phyloP scores from a whole-genome alignment of 2,113 vertebrate species.

The Sturnus vulgaris region DNA sequence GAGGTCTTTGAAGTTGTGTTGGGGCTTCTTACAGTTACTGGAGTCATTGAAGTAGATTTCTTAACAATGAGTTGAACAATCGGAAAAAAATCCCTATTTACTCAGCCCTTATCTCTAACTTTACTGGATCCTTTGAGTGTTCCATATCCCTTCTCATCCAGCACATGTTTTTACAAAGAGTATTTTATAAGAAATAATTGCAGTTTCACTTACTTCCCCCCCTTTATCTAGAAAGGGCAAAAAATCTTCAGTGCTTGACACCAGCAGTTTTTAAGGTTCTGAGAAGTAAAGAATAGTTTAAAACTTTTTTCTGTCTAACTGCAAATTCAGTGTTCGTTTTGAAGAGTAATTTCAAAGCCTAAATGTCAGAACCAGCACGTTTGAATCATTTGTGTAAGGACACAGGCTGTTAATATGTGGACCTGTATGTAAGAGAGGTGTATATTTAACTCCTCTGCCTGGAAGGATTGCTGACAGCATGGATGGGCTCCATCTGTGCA shows the following conservation, averaged over 20 bases:
- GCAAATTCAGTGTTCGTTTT: neutral
- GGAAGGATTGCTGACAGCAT: neutral
- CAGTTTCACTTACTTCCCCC: neutral
- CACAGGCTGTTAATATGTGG: neutral
- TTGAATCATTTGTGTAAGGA: neutral
- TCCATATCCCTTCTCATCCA: neutral
- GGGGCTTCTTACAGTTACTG: neutral
- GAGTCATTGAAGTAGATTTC: neutral
- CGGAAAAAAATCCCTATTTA: neutral
- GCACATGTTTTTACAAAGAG: neutral
- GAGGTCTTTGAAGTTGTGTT: neutral
- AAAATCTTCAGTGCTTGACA: fast-evolving
- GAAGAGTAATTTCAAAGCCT: neutral
- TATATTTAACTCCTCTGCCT: neutral
- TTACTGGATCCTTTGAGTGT: neutral
- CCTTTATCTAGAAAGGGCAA: neutral
- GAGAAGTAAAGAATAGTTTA: neutral
- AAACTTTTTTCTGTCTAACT: neutral
- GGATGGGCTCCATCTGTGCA: neutral
- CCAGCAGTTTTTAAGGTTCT: neutral
- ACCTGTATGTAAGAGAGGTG: neutral
- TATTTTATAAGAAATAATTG: neutral
- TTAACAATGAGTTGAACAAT: neutral
- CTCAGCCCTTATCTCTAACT: neutral
- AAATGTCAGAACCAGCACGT: neutral